A percentile compares a stretch with the other conserved stretches of the same genome.
phyloP scores from a whole-genome alignment of 2,888 invertebrate species.

The Drosophila dives region DNA sequence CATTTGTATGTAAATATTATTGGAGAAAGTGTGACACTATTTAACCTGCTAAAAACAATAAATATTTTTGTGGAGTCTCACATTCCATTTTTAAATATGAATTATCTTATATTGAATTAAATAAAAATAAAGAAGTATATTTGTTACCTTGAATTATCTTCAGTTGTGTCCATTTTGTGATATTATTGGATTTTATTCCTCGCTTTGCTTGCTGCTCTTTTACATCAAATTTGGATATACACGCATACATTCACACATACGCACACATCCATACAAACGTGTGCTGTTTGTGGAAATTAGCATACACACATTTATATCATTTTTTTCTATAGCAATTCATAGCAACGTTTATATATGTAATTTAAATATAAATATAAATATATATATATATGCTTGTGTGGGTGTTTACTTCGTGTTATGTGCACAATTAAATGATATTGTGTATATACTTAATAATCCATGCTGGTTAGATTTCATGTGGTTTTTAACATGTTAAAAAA shows the following conservation, averaged over 20 bases:
- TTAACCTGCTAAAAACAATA: neutral
- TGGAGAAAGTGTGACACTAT: neutral
- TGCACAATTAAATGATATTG: neutral
- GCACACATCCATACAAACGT: neutral
- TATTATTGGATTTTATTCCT: conserved; percentile 1
- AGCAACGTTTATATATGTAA: conserved; percentile 2
- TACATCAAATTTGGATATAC: conserved; percentile 8
- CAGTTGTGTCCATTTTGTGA: conserved; percentile 33
- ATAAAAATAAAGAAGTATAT: neutral
- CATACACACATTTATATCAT: conserved; percentile 16
- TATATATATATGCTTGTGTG: neutral
- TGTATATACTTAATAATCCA: neutral
- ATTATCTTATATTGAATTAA: neutral
- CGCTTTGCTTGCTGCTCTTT: conserved; percentile 9
- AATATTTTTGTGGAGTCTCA: neutral
- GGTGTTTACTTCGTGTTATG: neutral
- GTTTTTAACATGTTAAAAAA: neutral
- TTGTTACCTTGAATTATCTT: conserved; percentile 36
- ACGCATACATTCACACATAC: neutral
- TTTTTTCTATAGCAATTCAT: conserved; percentile 7
- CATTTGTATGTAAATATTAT: neutral
- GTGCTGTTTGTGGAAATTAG: neutral
- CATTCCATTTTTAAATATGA: neutral
- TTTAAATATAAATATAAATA: neutral
- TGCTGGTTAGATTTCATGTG: neutral